Percentiles rank a stretch among this genome's conserved stretches.
Conservation (phyloP, 1,140 invertebrate species). For the Euschistus heros region DNA sequence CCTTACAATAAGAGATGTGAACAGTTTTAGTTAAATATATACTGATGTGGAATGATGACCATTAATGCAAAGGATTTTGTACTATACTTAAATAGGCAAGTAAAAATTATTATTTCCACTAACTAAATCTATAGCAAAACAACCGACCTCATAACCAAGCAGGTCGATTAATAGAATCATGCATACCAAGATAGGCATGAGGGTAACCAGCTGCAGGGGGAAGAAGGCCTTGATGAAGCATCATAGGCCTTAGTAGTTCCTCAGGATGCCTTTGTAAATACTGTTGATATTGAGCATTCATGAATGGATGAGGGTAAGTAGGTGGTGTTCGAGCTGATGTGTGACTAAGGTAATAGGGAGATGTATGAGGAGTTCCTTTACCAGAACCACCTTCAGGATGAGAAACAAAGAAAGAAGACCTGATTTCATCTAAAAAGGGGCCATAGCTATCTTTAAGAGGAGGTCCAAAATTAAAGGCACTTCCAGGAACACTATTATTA, state of each 20-base stretch:
- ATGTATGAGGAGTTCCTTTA: slow-evolving; percentile 39
- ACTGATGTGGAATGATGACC: slow-evolving; percentile 9
- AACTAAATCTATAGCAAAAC: slow-evolving; percentile 6
- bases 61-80: not conserved
- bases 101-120: not conserved
- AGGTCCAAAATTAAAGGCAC: slow-evolving; percentile 57
- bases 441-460: slow-evolving; percentile 42
- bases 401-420: slow-evolving; percentile 29
- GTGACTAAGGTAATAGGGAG: slow-evolving; percentile 40
- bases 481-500: slow-evolving; percentile 44
- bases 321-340: slow-evolving; percentile 37
- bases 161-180: slow-evolving; percentile 49
- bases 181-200: slow-evolving; percentile 46
- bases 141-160: slow-evolving; percentile 36
- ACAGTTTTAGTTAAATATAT: not conserved
- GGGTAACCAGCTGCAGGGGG: slow-evolving; percentile 45
- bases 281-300: slow-evolving; percentile 51
- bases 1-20: no score
- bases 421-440: slow-evolving; percentile 48
- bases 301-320: slow-evolving; percentile 36
- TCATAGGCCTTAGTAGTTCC: slow-evolving; percentile 41
- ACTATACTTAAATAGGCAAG: not conserved
- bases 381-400: slow-evolving; percentile 35
- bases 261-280: slow-evolving; percentile 51
- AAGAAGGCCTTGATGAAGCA: slow-evolving; percentile 45